Conservation (phyloP, 2,113 vertebrate genomes). For the Amblyornis subalaris region DNA sequence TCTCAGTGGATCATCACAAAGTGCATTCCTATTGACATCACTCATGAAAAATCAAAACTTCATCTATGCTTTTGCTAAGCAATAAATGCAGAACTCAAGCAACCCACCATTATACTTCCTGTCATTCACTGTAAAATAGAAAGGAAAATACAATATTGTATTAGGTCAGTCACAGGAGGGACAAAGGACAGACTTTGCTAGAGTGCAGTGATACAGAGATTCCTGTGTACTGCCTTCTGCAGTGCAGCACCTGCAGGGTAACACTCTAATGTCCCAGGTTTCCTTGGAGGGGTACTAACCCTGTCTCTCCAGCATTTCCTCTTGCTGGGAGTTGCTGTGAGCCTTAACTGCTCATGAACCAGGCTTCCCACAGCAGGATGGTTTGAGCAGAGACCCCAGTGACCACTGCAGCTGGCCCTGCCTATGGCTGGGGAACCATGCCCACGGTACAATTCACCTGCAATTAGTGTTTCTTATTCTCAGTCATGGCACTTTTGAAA, state of each 20-base stretch:
- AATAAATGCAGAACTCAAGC: neutral
- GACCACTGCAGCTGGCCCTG: neutral
- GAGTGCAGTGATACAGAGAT: neutral
- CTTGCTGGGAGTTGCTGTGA: neutral
- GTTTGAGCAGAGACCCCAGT: neutral
- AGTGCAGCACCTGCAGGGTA: neutral
- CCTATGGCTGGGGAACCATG: neutral
- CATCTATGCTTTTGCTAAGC: neutral
- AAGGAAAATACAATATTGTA: neutral
- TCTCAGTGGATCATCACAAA: neutral
- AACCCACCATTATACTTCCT: neutral
- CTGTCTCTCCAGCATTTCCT: neutral
- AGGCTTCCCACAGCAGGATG: neutral
- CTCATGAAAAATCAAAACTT: neutral
- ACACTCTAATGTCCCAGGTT: neutral
- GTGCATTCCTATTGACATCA: neutral
- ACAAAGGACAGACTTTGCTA: neutral
- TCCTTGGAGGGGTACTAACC: neutral
- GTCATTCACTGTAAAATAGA: neutral
- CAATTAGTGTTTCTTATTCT: neutral
- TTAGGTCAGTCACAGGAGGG: neutral
- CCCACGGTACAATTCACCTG: neutral
- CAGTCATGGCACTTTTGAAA: neutral
- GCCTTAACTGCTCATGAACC: neutral
- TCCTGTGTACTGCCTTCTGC: neutral